phyloP scores from a whole-genome alignment of 2,113 vertebrate genomes.

The Nerophis ophidion region DNA sequence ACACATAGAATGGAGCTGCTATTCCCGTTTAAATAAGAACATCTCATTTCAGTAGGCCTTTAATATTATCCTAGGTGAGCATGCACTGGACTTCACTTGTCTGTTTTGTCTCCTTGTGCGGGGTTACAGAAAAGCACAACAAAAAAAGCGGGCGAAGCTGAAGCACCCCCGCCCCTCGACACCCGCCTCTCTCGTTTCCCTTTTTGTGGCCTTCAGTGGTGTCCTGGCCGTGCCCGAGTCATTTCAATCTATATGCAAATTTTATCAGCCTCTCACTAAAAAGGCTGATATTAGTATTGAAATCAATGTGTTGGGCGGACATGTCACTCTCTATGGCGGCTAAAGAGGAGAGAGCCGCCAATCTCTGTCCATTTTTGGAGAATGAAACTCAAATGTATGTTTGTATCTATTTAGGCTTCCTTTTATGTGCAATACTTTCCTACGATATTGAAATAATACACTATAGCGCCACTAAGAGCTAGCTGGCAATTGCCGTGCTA shows the following conservation, averaged over 20 bases:
- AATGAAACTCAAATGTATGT: not conserved
- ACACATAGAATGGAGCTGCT: too few species aligned
- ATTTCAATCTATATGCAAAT: constrained; percentile 76
- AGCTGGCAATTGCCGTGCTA: too few species aligned
- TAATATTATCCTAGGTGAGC: not conserved
- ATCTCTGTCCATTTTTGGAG: constrained; percentile 29
- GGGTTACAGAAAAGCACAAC: not conserved
- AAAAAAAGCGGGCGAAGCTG: constrained; percentile 5
- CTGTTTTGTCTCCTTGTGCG: constrained; percentile 3
- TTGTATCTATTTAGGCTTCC: not conserved
- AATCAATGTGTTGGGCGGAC: constrained; percentile 46
- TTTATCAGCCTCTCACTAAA: constrained; percentile 65
- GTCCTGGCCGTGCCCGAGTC: constrained; percentile 59
- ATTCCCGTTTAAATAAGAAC: too few species aligned
- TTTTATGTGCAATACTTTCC: not conserved
- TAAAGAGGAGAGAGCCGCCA: constrained; percentile 37
- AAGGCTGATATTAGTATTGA: constrained; percentile 71
- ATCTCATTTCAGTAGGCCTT: too few species aligned
- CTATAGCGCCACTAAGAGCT: too few species aligned
- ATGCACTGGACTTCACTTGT: not conserved
- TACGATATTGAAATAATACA: too few species aligned
- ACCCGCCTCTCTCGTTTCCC: constrained; percentile 22
- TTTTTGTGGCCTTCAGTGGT: constrained; percentile 51
- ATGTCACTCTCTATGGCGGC: constrained; percentile 50
- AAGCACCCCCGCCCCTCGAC: constrained; percentile 17